Percentiles rank a stretch among this genome's conserved stretches.
phyloP scores from a whole-genome alignment of 2,888 invertebrate genomes.

The Drosophila ezoana region DNA sequence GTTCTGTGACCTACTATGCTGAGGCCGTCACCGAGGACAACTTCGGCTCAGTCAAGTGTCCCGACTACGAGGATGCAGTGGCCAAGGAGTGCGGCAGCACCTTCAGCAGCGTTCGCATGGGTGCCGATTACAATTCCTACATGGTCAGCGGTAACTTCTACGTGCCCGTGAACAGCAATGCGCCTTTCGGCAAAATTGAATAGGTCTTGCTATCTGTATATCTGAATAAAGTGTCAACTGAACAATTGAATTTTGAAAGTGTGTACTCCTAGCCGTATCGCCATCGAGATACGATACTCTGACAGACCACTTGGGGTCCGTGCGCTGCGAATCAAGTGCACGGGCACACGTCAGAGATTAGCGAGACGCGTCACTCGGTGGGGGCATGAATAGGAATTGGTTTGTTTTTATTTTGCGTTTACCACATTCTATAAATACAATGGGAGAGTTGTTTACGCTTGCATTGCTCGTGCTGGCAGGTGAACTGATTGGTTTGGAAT shows the following conservation, averaged over 20 bases:
- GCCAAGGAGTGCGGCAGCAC: constrained; percentile 66
- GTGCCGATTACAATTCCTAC: constrained; percentile 66
- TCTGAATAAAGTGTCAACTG: constrained; percentile 19
- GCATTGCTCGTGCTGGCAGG: constrained; percentile 12
- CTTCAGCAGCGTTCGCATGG: constrained; percentile 74
- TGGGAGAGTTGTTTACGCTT: constrained; percentile 23
- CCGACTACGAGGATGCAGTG: constrained; percentile 66
- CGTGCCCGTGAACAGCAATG: constrained; percentile 74
- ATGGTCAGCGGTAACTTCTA: constrained; percentile 81
- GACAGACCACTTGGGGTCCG: constrained; percentile 35
- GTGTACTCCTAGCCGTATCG: constrained; percentile 29
- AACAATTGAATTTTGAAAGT: constrained; percentile 3
- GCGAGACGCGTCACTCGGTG: neutral
- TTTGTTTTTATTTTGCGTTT: constrained; percentile 5
- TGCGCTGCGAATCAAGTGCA: constrained; percentile 14
- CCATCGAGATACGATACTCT: constrained; percentile 18
- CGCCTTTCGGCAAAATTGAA: constrained; percentile 77
- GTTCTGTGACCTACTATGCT: constrained; percentile 84
- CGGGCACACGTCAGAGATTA: constrained; percentile 49
- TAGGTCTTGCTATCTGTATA: constrained; percentile 22
- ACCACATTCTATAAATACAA: constrained; percentile 22
- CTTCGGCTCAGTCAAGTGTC: constrained; percentile 79
- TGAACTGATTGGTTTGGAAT: constrained; percentile 24
- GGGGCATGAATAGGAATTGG: neutral
- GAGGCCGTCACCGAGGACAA: constrained; percentile 83